Percentiles rank a stretch among this genome's conserved stretches.
Conservation (phyloP, 2,797 vertebrate species). For the Somateria mollissima region DNA sequence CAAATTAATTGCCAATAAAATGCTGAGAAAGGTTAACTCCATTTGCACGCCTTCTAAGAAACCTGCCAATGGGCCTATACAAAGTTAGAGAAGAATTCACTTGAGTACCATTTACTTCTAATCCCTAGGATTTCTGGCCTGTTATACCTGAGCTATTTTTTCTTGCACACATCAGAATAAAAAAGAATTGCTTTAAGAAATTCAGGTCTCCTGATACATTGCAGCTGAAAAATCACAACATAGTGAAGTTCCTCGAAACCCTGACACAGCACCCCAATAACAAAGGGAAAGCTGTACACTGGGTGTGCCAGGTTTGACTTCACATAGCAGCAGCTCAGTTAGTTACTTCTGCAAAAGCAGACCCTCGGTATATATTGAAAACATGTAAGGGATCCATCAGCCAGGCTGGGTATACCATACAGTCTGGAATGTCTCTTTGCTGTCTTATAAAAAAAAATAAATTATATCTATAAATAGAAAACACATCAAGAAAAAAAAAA, state of each 20-base stretch:
- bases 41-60: background rate
- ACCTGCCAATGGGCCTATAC: background rate
- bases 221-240: background rate
- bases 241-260: background rate
- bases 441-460: background rate
- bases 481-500: background rate
- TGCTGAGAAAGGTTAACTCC: background rate
- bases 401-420: background rate
- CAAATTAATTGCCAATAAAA: background rate
- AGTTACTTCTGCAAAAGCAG: background rate
- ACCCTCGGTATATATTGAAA: background rate
- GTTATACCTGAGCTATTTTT: background rate
- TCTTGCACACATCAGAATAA: background rate
- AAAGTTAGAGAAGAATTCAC: background rate
- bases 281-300: background rate
- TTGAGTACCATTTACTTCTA: background rate
- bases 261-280: background rate
- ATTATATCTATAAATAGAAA: background rate
- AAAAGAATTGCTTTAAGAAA: background rate
- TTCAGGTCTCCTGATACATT: background rate
- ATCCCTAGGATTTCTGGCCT: background rate
- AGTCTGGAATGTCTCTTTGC: background rate
- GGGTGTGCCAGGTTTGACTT: background rate
- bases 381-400: background rate
- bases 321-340: background rate